phyloP scores from a whole-genome alignment of 2,797 vertebrate species.

The Allobates femoralis region DNA sequence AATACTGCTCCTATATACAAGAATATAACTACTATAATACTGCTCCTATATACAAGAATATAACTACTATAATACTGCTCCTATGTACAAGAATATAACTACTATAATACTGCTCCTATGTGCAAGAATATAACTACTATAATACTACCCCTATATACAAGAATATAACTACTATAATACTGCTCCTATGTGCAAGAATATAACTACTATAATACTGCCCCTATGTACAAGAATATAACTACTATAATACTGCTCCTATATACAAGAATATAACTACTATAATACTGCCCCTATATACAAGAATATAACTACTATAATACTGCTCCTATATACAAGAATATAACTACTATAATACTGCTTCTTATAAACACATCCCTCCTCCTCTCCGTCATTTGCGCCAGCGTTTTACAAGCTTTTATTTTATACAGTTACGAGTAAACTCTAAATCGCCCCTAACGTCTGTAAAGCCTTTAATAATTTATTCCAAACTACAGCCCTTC shows the following conservation, averaged over 20 bases:
- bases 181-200: not conserved
- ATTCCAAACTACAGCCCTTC: slow-evolving; percentile 50
- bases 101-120: not conserved
- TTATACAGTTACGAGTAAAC: slow-evolving; percentile 23
- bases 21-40: not conserved
- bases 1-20: not conserved
- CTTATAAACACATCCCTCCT: not conserved
- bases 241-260: not conserved
- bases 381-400: not conserved
- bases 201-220: not conserved
- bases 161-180: slow-evolving; percentile 1
- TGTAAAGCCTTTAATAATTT: slow-evolving; percentile 54
- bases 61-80: too few species aligned
- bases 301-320: not conserved
- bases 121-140: slow-evolving; percentile 8
- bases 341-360: not conserved
- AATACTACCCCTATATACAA: not conserved
- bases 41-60: too few species aligned
- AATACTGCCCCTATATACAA: not conserved
- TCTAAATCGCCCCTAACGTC: slow-evolving; percentile 37
- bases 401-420: not conserved
- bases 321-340: not conserved
- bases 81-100: not conserved
- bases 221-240: not conserved
- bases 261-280: slow-evolving; percentile 10